Evolutionary conservation across 2,888 invertebrate genomes (phyloP).

Genomic region (Drosophila neotestacea): DNA sequence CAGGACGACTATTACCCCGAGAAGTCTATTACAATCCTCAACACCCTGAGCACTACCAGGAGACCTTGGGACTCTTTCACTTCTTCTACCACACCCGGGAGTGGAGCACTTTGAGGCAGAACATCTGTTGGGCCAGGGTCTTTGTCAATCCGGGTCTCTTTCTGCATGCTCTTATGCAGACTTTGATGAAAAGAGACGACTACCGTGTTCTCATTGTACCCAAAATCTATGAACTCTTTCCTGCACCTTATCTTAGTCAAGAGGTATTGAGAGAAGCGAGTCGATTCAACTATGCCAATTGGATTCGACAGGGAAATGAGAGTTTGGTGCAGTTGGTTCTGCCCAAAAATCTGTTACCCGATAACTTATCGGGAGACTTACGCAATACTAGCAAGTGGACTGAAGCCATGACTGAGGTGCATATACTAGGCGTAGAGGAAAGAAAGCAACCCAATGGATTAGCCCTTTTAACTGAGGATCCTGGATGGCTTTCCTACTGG

Average conservation of each 20-base stretch:
- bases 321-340: background rate
- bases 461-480: conserved; percentile 88
- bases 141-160: conserved; percentile 90
- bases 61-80: conserved; percentile 85
- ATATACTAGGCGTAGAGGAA: conserved; percentile 40
- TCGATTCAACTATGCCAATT: conserved; percentile 83
- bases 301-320: conserved; percentile 29
- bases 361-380: conserved; percentile 27
- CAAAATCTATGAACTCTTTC: conserved; percentile 91
- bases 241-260: conserved; percentile 90
- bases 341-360: conserved; percentile 42
- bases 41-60: conserved; percentile 35
- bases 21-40: conserved; percentile 37
- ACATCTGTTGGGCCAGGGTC: conserved; percentile 88
- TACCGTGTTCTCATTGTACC: conserved; percentile 89
- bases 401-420: conserved; percentile 56
- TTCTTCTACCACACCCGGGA: conserved; percentile 88
- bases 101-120: conserved; percentile 88
- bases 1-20: conserved; percentile 27
- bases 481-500: conserved; percentile 87
- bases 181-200: conserved; percentile 89
- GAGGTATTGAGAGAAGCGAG: conserved; percentile 89
- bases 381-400: conserved; percentile 52
- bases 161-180: conserved; percentile 88
- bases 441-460: background rate